phyloP scores from a whole-genome alignment of 2,888 invertebrate species.

The Nemotelus pantherinus region DNA sequence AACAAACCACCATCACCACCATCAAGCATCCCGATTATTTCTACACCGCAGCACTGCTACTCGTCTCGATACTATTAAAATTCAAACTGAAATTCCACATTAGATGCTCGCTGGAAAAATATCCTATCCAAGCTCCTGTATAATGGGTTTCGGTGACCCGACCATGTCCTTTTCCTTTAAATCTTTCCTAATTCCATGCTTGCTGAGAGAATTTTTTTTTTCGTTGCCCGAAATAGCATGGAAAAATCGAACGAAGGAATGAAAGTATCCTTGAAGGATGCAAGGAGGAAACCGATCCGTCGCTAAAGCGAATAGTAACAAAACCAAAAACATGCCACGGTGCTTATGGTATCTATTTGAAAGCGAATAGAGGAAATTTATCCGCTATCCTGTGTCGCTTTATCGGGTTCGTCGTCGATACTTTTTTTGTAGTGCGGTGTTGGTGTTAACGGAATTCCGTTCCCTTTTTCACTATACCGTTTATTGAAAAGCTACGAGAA shows the following conservation, averaged over 20 bases:
- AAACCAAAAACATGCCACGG: constrained; percentile 5
- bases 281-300: not conserved
- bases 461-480: constrained; percentile 1
- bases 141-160: constrained; percentile 41
- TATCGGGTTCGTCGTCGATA: constrained; percentile 12
- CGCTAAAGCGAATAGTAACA: not conserved
- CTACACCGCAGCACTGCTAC: constrained; percentile 1
- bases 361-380: constrained; percentile 25
- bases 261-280: not conserved
- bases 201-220: not conserved
- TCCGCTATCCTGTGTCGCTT: constrained; percentile 25
- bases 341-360: constrained; percentile 16
- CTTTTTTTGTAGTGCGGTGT: not conserved
- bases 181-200: constrained; percentile 30
- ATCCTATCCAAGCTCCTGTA: constrained; percentile 28
- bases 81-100: constrained; percentile 41
- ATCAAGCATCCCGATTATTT: not conserved
- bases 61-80: constrained; percentile 21
- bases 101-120: constrained; percentile 16
- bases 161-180: constrained; percentile 41
- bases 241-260: not conserved
- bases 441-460: constrained; percentile 39
- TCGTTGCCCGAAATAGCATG: not conserved
- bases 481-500: constrained; percentile 31
- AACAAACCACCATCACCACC: not conserved